Percentiles rank a stretch among this genome's conserved stretches.
Evolutionary conservation across 2,797 vertebrate species (phyloP).

Genomic region (Margarornis squamiger): DNA sequence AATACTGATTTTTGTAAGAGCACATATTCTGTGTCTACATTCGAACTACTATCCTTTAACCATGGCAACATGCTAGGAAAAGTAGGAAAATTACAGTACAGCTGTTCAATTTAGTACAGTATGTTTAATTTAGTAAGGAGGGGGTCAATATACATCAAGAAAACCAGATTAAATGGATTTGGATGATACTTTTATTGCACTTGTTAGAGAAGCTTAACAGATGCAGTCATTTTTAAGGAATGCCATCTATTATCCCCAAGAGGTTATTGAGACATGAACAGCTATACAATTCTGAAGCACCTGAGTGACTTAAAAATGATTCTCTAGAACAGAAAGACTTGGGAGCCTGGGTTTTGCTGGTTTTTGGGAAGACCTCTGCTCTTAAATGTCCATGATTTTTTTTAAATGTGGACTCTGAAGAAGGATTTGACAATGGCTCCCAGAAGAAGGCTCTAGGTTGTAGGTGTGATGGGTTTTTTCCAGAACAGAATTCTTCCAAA

Average conservation of each 20-base stretch:
- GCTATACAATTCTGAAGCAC: neutral
- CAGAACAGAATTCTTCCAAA: neutral
- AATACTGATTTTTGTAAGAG: neutral
- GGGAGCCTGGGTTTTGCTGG: neutral
- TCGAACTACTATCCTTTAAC: neutral
- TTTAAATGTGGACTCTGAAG: neutral
- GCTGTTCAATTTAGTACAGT: neutral
- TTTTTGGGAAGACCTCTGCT: neutral
- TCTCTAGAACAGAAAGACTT: neutral
- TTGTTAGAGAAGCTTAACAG: neutral
- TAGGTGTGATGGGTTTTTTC: neutral
- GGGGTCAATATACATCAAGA: neutral
- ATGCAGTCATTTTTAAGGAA: neutral
- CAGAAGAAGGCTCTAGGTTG: neutral
- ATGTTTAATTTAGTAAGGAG: neutral
- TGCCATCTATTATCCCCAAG: neutral
- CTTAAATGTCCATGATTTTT: neutral
- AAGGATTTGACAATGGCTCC: neutral
- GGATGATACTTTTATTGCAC: neutral
- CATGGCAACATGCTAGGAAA: neutral
- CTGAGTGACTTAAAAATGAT: neutral
- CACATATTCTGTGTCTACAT: neutral
- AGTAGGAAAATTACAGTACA: neutral
- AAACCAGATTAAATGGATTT: neutral
- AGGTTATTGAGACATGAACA: neutral